Base-by-base conservation (phyloP, 92 coral and sea anemone species). In the Paragorgia papillata region DNA sequence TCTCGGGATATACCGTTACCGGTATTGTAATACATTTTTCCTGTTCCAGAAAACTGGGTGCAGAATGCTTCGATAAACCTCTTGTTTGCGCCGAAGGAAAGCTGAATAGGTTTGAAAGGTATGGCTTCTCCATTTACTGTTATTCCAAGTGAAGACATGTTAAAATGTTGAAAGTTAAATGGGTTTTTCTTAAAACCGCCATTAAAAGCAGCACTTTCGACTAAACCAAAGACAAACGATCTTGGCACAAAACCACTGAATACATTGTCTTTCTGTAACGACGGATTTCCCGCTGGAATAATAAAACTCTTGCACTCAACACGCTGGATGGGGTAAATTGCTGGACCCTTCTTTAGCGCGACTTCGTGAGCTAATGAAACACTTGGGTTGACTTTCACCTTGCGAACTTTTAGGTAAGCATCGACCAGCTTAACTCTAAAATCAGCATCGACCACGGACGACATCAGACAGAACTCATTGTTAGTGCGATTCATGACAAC, bases 131-230 rank as follows among this genome's bases (percentile, higher is more conserved):
- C 69, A 26, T 63, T 50, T 20, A 24, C 40, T 43, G 69, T 63
- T 63, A 63, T 43, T 21, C 46, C 40, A 32, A 63, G 27, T n/a
- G 66, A 17, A 7, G 66, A 26, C 19, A 40, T 18, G 2, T 40
- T 40, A n/a, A 26, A 60, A 7, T 26, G 12, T 13, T 60, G 1
- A 40, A 60, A 60, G 32, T 60, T 60, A 40, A 26, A 60, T 2
- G 66, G 66, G n/a, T 60, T 60, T 60, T 60, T 60, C 69, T 50
- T 27, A 34, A 51, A 79, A 6, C 66, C 51, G 7, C 84, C 84
- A 37, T 80, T 80, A 35, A 57, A 70, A n/a, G 85, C 80, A 7
- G 67, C 59, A 28, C 35, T 70, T 57, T 80, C 85, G 7, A 70
- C 85, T 28, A 80, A 30, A 24, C 56, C 73, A 9, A 80, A 12